A percentile compares a stretch with the other conserved stretches of the same genome.
phyloP scores from a whole-genome alignment of 2,113 vertebrate genomes.

The Tachuris rubrigastra region DNA sequence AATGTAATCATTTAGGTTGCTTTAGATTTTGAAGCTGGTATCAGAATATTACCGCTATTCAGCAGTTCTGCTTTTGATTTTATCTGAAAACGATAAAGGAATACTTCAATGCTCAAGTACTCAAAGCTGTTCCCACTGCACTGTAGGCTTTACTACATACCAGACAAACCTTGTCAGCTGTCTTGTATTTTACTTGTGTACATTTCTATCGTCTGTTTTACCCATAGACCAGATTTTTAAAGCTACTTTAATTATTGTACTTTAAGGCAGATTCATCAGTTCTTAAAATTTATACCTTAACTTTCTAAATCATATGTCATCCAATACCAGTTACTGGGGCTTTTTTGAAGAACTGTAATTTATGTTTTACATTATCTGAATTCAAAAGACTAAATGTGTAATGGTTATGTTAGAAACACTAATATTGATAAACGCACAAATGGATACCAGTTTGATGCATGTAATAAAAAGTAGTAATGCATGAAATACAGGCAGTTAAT shows the following conservation, averaged over 20 bases:
- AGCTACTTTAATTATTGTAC: neutral
- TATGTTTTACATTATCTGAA: neutral
- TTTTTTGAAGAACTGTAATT: neutral
- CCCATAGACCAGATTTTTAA: neutral
- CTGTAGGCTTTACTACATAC: neutral
- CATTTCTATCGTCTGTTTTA: neutral
- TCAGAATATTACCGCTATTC: neutral
- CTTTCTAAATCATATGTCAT: neutral
- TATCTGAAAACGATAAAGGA: neutral
- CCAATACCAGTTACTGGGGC: neutral
- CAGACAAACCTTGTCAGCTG: neutral
- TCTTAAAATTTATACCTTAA: neutral
- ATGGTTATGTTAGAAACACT: neutral
- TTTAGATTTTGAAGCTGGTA: neutral
- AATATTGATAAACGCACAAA: neutral
- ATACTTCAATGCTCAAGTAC: neutral
- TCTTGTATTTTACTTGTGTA: neutral
- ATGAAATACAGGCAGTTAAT: neutral
- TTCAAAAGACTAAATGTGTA: neutral
- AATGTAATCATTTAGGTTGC: neutral
- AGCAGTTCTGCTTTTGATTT: neutral
- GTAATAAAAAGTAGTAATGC: neutral
- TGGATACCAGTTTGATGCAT: neutral
- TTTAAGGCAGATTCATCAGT: neutral
- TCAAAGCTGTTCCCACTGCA: neutral